Base-by-base conservation (phyloP, 2,888 invertebrate species). In the Lepetodrilus schrolli region DNA sequence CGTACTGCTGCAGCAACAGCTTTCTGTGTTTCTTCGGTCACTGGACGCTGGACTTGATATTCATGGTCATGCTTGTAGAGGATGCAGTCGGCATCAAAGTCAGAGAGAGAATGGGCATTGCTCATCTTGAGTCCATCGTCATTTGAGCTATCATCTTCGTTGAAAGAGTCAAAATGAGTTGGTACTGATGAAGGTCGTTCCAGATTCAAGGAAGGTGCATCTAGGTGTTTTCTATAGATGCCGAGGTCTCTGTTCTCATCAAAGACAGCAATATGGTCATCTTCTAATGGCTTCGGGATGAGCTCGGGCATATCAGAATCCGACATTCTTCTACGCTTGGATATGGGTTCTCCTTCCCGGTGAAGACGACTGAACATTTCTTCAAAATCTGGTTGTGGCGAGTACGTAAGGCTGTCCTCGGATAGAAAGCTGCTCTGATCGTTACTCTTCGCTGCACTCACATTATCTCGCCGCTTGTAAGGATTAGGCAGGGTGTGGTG, bases 401-500 rank as follows among this genome's bases (percentile, higher is more conserved):
- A 23, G 38, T 21, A 30, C 47, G 47, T n/a, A 26, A 26, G 23
- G 21, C 30, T 17, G 23, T 43, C 43, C 3, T 43, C 26, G 5
- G 38, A 20, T 13, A 47, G 23, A 17, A 5, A 20, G 37, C 38
- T 38, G 58, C 34, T 47, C 58, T 26, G 26, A 38, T 71, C 20
- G 74, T 74, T 10, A 73, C 65, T 17, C 76, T 75, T 8, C 73
- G 76, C 50, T 70, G 58, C 4, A 73, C 37, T 66, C 4, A 70
- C 51, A 47, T 81, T 80, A 71, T 87, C 87, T 51, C 87, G 80
- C 68, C 85, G 81, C 73, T 87, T 87, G 80, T 90, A 89, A 3
- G 90, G 90, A 79, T 90, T 90, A 3, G 88, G 86, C 26, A 88
- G 82, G 21, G 82, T 80, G 48, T 80, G 83, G 72, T 90, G 90